These are phyloP conservation scores for Centropus bengalensis DNA, from an alignment of 2,113 vertebrate species.

Conservation along the genomic window DNA sequence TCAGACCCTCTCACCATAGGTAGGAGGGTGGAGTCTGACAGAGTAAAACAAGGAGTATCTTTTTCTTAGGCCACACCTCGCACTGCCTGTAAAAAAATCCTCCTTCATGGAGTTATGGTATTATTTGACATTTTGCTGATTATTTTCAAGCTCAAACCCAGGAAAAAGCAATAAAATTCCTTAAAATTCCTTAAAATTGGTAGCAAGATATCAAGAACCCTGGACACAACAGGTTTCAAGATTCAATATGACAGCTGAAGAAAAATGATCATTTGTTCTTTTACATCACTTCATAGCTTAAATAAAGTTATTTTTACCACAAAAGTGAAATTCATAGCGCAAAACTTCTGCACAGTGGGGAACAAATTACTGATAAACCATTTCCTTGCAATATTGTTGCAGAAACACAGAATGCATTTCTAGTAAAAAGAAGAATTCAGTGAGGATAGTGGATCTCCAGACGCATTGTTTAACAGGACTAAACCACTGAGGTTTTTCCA, in stretches of 20 bases:
- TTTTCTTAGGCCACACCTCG: not conserved
- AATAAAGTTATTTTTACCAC: not conserved
- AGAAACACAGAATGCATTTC: not conserved
- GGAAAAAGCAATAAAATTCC: not conserved
- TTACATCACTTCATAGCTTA: not conserved
- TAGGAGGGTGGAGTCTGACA: not conserved
- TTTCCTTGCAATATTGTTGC: not conserved
- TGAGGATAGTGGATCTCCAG: not conserved
- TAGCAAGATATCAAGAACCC: not conserved
- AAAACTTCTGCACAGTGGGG: not conserved
- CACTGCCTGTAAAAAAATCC: not conserved
- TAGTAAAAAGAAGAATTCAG: not conserved
- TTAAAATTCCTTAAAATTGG: not conserved
- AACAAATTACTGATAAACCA: not conserved
- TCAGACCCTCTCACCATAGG: not conserved
- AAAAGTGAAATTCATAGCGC: not conserved
- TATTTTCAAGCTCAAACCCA: not conserved
- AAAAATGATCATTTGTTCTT: constrained; percentile 24
- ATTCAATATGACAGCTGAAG: constrained; percentile 69
- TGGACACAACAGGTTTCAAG: constrained; percentile 24
- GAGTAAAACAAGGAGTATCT: not conserved
- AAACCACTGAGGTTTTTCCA: not conserved
- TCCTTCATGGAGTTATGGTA: not conserved
- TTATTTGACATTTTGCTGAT: not conserved
- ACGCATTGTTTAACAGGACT: not conserved